Evolutionary conservation across 1,140 invertebrate species (phyloP).

Genomic region (Drosophila nannoptera): DNA sequence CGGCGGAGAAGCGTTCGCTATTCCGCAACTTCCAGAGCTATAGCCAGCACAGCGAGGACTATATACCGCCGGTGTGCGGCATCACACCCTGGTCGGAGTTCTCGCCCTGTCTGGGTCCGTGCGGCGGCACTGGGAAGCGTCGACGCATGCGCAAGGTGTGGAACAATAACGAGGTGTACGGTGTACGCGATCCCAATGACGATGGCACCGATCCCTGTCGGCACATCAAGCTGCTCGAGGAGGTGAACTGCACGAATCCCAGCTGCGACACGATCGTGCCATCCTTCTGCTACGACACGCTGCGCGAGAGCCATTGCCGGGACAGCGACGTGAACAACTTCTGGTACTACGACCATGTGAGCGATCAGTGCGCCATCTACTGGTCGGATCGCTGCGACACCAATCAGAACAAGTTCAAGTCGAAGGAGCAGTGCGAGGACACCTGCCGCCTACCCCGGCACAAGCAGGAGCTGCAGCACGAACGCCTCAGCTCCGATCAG

Average conservation of each 20-base stretch:
- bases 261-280: slow-evolving; percentile 81
- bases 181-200: slow-evolving; percentile 47
- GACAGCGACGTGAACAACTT: slow-evolving; percentile 82
- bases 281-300: slow-evolving; percentile 55
- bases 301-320: slow-evolving; percentile 83
- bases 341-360: slow-evolving; percentile 86
- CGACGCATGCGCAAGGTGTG: slow-evolving; percentile 70
- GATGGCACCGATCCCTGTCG: slow-evolving; percentile 78
- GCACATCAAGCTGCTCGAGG: slow-evolving; percentile 76
- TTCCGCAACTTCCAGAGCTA: slow-evolving; percentile 72
- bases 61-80: slow-evolving; percentile 82
- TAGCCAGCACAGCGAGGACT: slow-evolving; percentile 70
- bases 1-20: slow-evolving; percentile 53
- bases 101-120: slow-evolving; percentile 86
- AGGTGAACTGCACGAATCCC: slow-evolving; percentile 80
- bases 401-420: slow-evolving; percentile 87
- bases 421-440: slow-evolving; percentile 79
- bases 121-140: slow-evolving; percentile 75
- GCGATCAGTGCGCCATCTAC: slow-evolving; percentile 85
- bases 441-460: slow-evolving; percentile 69
- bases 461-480: slow-evolving; percentile 56
- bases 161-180: slow-evolving; percentile 76
- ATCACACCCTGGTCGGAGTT: slow-evolving; percentile 87
- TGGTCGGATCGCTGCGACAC: slow-evolving; percentile 87
- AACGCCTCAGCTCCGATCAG: slow-evolving; percentile 53